A percentile compares a stretch with the other conserved stretches of the same genome.
These are phyloP conservation scores for Myiotriccus ornatus DNA, from an alignment of 2,797 vertebrate genomes.

Conservation along the genomic window DNA sequence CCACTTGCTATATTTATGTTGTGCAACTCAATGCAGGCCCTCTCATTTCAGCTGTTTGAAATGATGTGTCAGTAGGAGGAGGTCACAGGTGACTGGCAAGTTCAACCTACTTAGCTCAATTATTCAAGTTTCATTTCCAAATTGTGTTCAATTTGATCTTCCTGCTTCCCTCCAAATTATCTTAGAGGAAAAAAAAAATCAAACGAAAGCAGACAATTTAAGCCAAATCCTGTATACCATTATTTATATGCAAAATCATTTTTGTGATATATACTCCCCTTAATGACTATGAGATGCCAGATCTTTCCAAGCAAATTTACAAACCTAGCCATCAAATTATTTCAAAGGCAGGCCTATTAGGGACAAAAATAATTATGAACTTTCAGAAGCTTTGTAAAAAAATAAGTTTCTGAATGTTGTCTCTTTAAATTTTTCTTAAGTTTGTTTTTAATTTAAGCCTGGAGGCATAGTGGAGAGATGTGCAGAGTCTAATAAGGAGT, in stretches of 20 bases:
- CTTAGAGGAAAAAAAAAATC: conserved; percentile 25
- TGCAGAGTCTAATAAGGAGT: conserved; percentile 41
- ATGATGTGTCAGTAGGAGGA: conserved; percentile 42
- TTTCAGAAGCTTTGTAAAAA: conserved; percentile 54
- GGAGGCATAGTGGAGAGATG: conserved; percentile 36
- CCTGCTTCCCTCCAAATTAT: conserved; percentile 53
- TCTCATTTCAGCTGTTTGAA: conserved; percentile 37
- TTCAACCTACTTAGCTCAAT: conserved; percentile 73
- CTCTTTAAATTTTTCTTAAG: conserved; percentile 63
- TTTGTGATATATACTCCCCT: conserved; percentile 50
- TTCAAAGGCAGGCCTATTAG: conserved; percentile 61
- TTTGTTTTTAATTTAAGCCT: conserved; percentile 64
- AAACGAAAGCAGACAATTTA: conserved; percentile 63
- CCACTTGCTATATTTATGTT: background rate
- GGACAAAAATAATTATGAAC: conserved; percentile 54
- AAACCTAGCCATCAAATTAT: conserved; percentile 56
- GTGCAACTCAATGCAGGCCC: background rate
- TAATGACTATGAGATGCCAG: conserved; percentile 47
- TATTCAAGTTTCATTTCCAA: conserved; percentile 73
- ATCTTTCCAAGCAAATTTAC: conserved; percentile 50
- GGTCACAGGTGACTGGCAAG: conserved; percentile 72
- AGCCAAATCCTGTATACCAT: conserved; percentile 24
- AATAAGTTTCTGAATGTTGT: conserved; percentile 61
- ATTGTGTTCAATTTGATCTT: conserved; percentile 70
- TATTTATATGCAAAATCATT: conserved; percentile 66